Evolutionary conservation across 2,888 invertebrate genomes (phyloP).

Genomic region (Meghimatium bilineatum): DNA sequence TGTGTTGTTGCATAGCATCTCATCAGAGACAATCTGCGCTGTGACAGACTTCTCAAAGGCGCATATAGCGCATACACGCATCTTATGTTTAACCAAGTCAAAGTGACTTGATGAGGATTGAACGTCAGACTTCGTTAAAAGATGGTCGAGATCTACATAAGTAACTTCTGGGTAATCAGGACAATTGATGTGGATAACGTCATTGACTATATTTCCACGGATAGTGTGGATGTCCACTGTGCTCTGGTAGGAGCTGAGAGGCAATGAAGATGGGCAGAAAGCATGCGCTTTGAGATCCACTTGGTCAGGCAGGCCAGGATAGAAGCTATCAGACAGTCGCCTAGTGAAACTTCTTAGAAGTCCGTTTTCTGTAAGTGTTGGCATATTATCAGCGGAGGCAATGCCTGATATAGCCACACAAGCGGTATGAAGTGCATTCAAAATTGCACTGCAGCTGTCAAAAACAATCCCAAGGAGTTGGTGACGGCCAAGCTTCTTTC

Average conservation of each 20-base stretch:
- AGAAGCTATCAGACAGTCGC: constrained; percentile 44
- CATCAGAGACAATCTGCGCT: constrained; percentile 49
- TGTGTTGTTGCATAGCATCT: constrained; percentile 54
- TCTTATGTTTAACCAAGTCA: constrained; percentile 51
- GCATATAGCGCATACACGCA: constrained; percentile 55
- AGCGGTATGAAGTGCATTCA: constrained; percentile 51
- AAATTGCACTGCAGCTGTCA: constrained; percentile 52
- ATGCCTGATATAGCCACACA: constrained; percentile 40
- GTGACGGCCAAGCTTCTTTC: constrained; percentile 40
- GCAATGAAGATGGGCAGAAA: constrained; percentile 55
- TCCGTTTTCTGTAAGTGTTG: constrained; percentile 27
- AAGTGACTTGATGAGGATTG: constrained; percentile 34
- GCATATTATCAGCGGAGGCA: constrained; percentile 44
- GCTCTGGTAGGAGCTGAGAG: constrained; percentile 50
- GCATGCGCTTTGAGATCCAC: constrained; percentile 51
- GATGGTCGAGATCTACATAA: constrained; percentile 53
- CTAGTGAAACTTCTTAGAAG: constrained; percentile 33
- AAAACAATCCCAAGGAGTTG: constrained; percentile 46
- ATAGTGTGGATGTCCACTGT: constrained; percentile 44
- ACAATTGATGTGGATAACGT: constrained; percentile 55
- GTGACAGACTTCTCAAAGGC: constrained; percentile 51
- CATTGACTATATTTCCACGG: constrained; percentile 20
- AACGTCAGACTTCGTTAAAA: constrained; percentile 39
- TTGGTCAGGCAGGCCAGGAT: constrained; percentile 26
- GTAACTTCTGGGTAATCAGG: constrained; percentile 56